Evolutionary conservation across 2,888 invertebrate species (phyloP).

Genomic region (Leptinotarsa haldemani): DNA sequence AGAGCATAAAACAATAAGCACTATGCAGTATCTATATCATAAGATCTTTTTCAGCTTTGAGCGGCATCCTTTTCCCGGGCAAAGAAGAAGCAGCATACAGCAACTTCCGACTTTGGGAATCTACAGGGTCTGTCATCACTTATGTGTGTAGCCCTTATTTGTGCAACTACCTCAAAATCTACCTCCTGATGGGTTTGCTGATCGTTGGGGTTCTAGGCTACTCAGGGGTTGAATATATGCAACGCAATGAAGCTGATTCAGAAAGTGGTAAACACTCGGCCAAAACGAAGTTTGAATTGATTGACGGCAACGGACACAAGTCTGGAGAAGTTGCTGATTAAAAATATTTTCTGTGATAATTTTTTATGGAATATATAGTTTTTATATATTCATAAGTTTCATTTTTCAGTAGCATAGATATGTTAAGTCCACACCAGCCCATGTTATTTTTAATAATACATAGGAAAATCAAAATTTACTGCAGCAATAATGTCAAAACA

Average conservation of each 20-base stretch:
- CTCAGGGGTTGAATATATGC: conserved; percentile 73
- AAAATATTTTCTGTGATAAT: conserved; percentile 35
- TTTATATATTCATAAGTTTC: background rate
- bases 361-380: conserved; percentile 3
- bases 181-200: conserved; percentile 75
- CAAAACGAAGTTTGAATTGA: conserved; percentile 62
- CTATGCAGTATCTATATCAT: background rate
- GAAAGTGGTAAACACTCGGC: conserved; percentile 50
- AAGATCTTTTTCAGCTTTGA: conserved; percentile 72
- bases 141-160: conserved; percentile 84
- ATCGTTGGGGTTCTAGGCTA: conserved; percentile 81
- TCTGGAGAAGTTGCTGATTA: conserved; percentile 58
- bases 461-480: too few species aligned
- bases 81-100: conserved; percentile 92
- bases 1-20: too few species aligned
- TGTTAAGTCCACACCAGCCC: too few species aligned
- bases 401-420: background rate
- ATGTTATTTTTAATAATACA: too few species aligned
- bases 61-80: conserved; percentile 86
- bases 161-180: conserved; percentile 79
- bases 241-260: conserved; percentile 60
- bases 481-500: background rate
- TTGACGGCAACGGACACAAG: conserved; percentile 61
- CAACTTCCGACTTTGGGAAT: conserved; percentile 93
- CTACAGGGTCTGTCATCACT: conserved; percentile 88